Percentiles rank a stretch among this genome's conserved stretches.
These are phyloP conservation scores for Catharus minimus DNA, from an alignment of 2,113 vertebrate species.

Conservation along the genomic window DNA sequence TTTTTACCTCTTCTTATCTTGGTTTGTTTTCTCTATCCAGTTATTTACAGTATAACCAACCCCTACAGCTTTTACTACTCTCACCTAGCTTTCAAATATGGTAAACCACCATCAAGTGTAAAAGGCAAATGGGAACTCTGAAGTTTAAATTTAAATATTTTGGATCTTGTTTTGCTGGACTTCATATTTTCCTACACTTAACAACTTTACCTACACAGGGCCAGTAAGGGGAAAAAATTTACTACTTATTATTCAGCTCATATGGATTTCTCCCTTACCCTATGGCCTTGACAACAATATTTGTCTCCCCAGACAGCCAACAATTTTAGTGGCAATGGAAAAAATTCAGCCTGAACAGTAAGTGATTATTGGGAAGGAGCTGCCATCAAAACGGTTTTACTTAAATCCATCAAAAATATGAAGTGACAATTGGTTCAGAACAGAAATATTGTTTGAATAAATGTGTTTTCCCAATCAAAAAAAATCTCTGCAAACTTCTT, in stretches of 20 bases:
- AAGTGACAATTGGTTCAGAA: not conserved
- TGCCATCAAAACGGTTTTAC: not conserved
- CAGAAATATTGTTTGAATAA: not conserved
- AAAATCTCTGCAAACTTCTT: not conserved
- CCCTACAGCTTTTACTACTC: not conserved
- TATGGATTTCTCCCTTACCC: not conserved
- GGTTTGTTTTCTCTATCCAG: not conserved
- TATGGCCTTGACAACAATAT: not conserved
- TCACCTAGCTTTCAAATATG: not conserved
- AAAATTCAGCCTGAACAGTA: not conserved
- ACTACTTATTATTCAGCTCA: not conserved
- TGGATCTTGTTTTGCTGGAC: not conserved
- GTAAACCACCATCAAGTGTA: not conserved
- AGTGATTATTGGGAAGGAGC: not conserved
- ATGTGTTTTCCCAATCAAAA: not conserved
- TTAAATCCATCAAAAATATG: not conserved
- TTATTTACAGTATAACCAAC: not conserved
- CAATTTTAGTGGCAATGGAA: not conserved
- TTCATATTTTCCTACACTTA: not conserved
- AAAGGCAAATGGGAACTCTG: not conserved
- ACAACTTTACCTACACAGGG: not conserved
- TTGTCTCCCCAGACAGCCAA: not conserved
- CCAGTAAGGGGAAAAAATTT: not conserved
- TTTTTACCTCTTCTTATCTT: not conserved
- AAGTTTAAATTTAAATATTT: not conserved